Evolutionary conservation across 2,888 invertebrate genomes (phyloP).

Genomic region (Trissolcus brochymenae): DNA sequence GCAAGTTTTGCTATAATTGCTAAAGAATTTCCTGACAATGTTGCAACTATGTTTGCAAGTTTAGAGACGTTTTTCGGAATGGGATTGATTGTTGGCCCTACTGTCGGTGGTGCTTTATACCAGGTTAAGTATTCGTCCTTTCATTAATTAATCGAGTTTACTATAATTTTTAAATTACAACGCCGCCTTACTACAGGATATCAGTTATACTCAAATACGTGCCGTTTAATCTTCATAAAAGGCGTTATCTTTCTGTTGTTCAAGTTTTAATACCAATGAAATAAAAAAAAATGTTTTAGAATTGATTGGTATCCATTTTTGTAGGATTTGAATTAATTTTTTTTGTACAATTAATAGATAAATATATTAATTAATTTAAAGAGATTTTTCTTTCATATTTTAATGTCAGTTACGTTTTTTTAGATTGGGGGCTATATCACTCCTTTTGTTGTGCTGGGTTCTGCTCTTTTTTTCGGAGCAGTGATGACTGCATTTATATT

Average conservation of each 20-base stretch:
- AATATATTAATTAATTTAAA: too few species aligned
- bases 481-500: slow-evolving; percentile 85
- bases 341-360: too few species aligned
- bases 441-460: slow-evolving; percentile 89
- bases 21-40: slow-evolving; percentile 90
- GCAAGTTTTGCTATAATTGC: slow-evolving; percentile 92
- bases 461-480: slow-evolving; percentile 85
- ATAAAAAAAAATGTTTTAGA: too few species aligned
- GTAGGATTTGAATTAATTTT: too few species aligned
- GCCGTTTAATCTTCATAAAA: too few species aligned
- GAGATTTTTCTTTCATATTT: too few species aligned
- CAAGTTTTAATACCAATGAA: too few species aligned
- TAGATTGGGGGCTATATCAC: slow-evolving; percentile 86
- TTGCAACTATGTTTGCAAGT: slow-evolving; percentile 90
- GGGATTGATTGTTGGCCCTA: slow-evolving; percentile 92
- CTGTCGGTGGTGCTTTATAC: slow-evolving; percentile 91
- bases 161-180: neutral
- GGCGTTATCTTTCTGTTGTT: too few species aligned
- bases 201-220: too few species aligned
- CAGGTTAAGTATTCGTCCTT: slow-evolving; percentile 73
- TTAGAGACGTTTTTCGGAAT: slow-evolving; percentile 92
- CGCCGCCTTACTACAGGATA: too few species aligned
- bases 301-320: too few species aligned
- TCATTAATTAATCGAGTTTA: neutral
- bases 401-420: too few species aligned